Evolutionary conservation across 2,888 invertebrate genomes (phyloP).

Genomic region (Siphlonurus alternatus): DNA sequence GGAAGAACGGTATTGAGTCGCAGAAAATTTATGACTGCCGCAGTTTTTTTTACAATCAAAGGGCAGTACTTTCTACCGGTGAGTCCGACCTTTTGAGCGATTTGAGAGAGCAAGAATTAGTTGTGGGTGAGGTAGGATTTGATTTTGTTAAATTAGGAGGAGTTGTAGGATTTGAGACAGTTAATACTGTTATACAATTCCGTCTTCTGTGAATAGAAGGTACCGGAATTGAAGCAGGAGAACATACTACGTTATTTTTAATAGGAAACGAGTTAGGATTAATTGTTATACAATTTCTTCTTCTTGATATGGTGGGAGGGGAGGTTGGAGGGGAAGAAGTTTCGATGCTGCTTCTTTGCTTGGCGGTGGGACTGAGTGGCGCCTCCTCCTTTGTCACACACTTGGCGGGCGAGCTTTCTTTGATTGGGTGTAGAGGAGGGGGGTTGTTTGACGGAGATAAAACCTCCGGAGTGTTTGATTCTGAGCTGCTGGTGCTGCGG

Average conservation of each 20-base stretch:
- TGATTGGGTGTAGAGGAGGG: constrained; percentile 33
- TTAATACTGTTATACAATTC: background rate
- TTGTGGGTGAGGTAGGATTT: background rate
- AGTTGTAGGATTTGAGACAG: background rate
- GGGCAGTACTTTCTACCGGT: constrained; percentile 14
- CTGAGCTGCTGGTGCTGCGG: constrained; percentile 38
- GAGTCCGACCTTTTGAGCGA: constrained; percentile 10
- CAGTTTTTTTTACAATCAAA: too few relatives aligned
- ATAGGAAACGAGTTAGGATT: background rate
- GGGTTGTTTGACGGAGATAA: constrained; percentile 21
- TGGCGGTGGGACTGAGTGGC: background rate
- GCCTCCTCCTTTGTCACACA: background rate
- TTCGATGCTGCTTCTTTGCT: background rate
- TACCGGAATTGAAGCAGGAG: background rate
- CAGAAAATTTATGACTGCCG: too few relatives aligned
- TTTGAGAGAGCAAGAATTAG: background rate
- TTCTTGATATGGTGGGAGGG: background rate
- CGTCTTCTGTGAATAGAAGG: background rate
- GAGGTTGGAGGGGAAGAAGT: background rate
- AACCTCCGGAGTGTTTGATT: constrained; percentile 39
- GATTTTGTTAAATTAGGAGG: too few relatives aligned
- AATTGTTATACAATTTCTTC: background rate
- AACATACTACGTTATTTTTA: background rate
- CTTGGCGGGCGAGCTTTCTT: constrained; percentile 25
- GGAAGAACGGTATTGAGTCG: too few relatives aligned